These are phyloP conservation scores for Phainopepla nitens DNA, from an alignment of 2,113 vertebrate genomes.

Conservation along the genomic window DNA sequence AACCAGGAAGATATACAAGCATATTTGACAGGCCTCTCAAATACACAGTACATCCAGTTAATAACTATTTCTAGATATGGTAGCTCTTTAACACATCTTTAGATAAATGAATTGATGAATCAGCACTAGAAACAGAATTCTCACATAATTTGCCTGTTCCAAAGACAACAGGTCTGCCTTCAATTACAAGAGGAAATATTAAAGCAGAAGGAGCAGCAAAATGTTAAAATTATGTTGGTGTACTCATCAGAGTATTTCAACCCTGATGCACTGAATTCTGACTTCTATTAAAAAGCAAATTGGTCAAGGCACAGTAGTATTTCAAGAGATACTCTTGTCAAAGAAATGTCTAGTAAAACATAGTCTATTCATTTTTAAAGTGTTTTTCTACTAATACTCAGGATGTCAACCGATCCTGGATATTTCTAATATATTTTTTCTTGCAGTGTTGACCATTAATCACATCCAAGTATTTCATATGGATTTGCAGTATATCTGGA, in stretches of 20 bases:
- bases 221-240: not conserved
- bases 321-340: not conserved
- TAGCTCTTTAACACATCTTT: not conserved
- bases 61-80: not conserved
- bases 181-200: not conserved
- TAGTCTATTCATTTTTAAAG: not conserved
- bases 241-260: not conserved
- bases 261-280: not conserved
- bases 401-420: not conserved
- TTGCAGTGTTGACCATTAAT: not conserved
- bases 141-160: not conserved
- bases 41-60: not conserved
- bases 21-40: not conserved
- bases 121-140: not conserved
- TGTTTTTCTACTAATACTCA: not conserved
- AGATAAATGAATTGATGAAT: not conserved
- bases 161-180: not conserved
- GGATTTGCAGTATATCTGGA: not conserved
- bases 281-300: not conserved
- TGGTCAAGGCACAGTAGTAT: not conserved
- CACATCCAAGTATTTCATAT: not conserved
- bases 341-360: not conserved
- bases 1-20: not conserved
- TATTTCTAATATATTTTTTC: not conserved
- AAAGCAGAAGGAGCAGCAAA: not conserved